Percentiles rank a stretch among this genome's conserved stretches.
phyloP scores from a whole-genome alignment of 2,888 invertebrate species.

The Imbricaverruca yamaguchii region DNA sequence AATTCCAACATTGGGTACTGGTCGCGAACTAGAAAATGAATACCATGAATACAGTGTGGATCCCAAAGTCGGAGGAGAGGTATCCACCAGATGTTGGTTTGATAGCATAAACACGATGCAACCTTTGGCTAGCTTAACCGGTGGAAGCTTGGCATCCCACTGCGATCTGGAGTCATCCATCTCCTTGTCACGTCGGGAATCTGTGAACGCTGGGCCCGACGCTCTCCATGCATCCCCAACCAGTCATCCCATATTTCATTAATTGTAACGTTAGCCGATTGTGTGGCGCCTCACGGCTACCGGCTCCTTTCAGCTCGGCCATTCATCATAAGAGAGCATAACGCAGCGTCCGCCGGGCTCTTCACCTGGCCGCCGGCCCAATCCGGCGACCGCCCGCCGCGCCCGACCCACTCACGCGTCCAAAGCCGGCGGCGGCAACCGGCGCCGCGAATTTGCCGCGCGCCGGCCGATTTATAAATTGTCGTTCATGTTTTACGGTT shows the following conservation, averaged over 20 bases:
- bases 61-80: too few relatives aligned
- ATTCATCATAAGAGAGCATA: constrained; percentile 6
- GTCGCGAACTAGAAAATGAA: too few relatives aligned
- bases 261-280: constrained; percentile 16
- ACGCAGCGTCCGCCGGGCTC: background rate
- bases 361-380: background rate
- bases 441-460: background rate
- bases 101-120: too few relatives aligned
- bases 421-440: background rate
- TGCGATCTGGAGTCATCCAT: too few relatives aligned
- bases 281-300: background rate
- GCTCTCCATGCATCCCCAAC: background rate
- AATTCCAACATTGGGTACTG: too few relatives aligned
- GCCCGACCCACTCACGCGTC: background rate
- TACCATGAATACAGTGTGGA: too few relatives aligned
- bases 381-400: background rate
- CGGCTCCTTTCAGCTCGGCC: constrained; percentile 7
- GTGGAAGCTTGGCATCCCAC: too few relatives aligned
- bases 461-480: constrained; percentile 2
- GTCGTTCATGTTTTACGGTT: constrained; percentile 20
- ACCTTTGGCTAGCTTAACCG: too few relatives aligned
- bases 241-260: constrained; percentile 18
- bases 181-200: too few relatives aligned
- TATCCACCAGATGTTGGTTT: too few relatives aligned
- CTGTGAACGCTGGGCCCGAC: too few relatives aligned